A percentile compares a stretch with the other conserved stretches of the same genome.
Evolutionary conservation across 2,888 invertebrate genomes (phyloP).

Genomic region (Syrista parreyssii): DNA sequence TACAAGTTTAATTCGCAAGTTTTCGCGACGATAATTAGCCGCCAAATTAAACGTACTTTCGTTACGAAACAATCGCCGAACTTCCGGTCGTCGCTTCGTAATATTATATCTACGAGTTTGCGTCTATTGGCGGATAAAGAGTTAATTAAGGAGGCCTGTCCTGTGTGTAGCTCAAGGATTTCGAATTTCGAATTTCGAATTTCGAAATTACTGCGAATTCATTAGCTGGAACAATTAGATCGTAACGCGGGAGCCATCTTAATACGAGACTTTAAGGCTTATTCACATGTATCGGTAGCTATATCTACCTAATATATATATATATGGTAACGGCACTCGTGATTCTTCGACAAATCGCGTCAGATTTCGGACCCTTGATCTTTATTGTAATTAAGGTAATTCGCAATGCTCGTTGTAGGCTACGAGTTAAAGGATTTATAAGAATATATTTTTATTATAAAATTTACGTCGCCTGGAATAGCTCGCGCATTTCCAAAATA

Average conservation of each 20-base stretch:
- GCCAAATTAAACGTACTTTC: conserved; percentile 62
- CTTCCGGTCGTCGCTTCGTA: conserved; percentile 29
- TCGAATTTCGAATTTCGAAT: too few relatives aligned
- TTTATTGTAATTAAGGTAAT: background rate
- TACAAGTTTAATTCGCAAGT: conserved; percentile 63
- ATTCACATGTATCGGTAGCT: background rate
- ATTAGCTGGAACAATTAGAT: background rate
- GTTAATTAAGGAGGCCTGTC: background rate
- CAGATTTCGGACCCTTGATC: background rate
- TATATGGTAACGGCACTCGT: background rate
- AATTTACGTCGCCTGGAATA: background rate
- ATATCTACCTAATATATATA: background rate
- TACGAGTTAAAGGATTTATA: too few relatives aligned
- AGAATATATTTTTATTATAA: too few relatives aligned
- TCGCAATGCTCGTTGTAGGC: background rate
- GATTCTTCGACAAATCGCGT: background rate
- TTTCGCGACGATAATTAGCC: conserved; percentile 61
- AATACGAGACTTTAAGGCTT: background rate
- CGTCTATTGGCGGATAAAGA: background rate
- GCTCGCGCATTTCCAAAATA: background rate
- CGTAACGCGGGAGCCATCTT: background rate
- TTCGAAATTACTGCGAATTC: background rate
- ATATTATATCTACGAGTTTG: background rate
- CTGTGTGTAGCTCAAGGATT: background rate
- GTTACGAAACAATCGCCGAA: conserved; percentile 58